Evolutionary conservation across 2,888 invertebrate genomes (phyloP).

Genomic region (Parnassius orleans): DNA sequence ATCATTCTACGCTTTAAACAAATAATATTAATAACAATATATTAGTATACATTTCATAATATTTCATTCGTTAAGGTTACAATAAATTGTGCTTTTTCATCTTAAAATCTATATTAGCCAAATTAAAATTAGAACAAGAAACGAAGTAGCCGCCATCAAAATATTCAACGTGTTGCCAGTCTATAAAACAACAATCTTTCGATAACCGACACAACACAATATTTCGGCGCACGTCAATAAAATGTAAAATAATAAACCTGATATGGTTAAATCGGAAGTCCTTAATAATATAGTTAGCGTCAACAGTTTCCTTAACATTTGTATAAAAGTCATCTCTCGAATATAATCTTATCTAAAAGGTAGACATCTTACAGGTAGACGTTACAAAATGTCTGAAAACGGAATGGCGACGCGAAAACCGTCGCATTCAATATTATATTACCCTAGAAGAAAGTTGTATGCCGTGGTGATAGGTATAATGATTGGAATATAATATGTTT

Average conservation of each 20-base stretch:
- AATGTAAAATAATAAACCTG: slow-evolving; percentile 51
- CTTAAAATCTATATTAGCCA: slow-evolving; percentile 75
- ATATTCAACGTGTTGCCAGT: slow-evolving; percentile 53
- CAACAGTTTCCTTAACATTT: slow-evolving; percentile 79
- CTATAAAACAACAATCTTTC: slow-evolving; percentile 37
- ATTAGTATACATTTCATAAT: slow-evolving; percentile 65
- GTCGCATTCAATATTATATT: slow-evolving; percentile 48
- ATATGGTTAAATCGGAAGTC: slow-evolving; percentile 74
- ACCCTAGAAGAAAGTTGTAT: slow-evolving; percentile 51
- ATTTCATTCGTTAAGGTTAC: slow-evolving; percentile 53
- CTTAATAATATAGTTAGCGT: slow-evolving; percentile 74
- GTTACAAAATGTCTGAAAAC: slow-evolving; percentile 60
- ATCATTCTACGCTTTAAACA: slow-evolving; percentile 58
- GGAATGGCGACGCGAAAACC: slow-evolving; percentile 56
- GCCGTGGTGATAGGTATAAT: slow-evolving; percentile 68
- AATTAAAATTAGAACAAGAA: slow-evolving; percentile 51
- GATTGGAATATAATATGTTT: slow-evolving; percentile 63
- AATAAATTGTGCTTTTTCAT: slow-evolving; percentile 73
- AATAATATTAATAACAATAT: slow-evolving; percentile 79
- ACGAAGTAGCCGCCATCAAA: slow-evolving; percentile 37
- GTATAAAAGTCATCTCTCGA: slow-evolving; percentile 80
- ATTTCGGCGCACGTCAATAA: slow-evolving; percentile 38
- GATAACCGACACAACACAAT: slow-evolving; percentile 34
- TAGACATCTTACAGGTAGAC: slow-evolving; percentile 69
- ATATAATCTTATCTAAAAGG: slow-evolving; percentile 79